phyloP scores from a whole-genome alignment of 2,113 vertebrate species.

The Nyctereutes procyonoides region DNA sequence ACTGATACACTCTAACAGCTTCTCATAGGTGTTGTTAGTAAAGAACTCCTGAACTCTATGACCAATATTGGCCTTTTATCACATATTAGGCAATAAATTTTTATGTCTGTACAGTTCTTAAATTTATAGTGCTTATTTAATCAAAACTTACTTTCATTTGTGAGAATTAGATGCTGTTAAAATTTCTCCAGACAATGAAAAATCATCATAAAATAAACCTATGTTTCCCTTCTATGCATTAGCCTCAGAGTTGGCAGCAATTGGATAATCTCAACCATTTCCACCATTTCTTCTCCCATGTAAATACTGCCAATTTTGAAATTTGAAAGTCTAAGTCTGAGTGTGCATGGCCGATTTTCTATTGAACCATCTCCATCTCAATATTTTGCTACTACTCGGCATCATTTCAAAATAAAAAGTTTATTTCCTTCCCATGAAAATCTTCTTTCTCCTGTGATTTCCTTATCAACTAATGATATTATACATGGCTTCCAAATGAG shows the following conservation, averaged over 20 bases:
- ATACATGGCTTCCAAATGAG: neutral
- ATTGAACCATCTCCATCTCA: neutral
- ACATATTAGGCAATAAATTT: neutral
- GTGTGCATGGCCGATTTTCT: neutral
- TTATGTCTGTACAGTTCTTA: neutral
- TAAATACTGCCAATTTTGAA: neutral
- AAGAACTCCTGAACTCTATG: neutral
- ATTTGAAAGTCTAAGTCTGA: neutral
- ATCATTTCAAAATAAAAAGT: neutral
- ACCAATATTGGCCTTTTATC: neutral
- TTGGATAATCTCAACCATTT: neutral
- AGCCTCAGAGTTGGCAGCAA: neutral
- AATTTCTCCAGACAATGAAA: neutral
- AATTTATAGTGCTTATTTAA: constrained; percentile 19
- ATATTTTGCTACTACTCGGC: neutral
- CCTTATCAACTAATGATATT: neutral
- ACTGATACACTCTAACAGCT: neutral
- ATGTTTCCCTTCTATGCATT: neutral
- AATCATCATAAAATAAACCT: neutral
- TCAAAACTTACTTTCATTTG: neutral
- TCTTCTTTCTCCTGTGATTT: neutral
- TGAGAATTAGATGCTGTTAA: neutral
- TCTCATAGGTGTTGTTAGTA: neutral
- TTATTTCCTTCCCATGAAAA: neutral
- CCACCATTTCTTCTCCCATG: neutral